Evolutionary conservation across 2,888 invertebrate species (phyloP), one percentile per base, ranked within the genome.

Genomic region (Chrysolina haemoptera): DNA sequence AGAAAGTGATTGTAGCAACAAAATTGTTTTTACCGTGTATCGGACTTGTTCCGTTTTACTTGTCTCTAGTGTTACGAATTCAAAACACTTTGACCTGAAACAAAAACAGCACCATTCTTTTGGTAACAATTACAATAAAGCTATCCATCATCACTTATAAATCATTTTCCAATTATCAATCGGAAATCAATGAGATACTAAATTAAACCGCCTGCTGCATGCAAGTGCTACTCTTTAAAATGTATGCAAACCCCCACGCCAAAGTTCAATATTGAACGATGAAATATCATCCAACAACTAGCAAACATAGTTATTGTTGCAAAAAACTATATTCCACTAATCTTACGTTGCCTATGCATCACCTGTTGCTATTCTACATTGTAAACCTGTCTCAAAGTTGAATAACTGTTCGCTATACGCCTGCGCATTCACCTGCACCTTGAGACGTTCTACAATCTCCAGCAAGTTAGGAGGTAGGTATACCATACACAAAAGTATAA

Each of bases 331-430:
- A 59, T 59, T 59, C 27, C 14, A n/a, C 59, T 59, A 59, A 50
- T 59, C 27, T 35, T n/a, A 14, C 27, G 69, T 70, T 64, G 69
- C 77, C 79, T 80, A 78, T 74, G 76, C 75, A 78, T 78, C 81
- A 81, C 83, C 83, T 84, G 83, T 83, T 80, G 73, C 79, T 76
- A 74, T 84, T 81, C 78, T 84, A 81, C 82, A 81, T 82, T 85
- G 85, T 85, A 84, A 86, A 86, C 85, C 84, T 82, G 86, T 82
- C 85, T 85, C 79, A 81, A 81, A 84, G 85, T 85, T 84, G 86
- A 85, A 84, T 86, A 86, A 87, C 86, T 85, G 86, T 85, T 79
- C 69, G 71, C 80, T 12, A 20, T 46, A 78, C 81, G 82, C 86
- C 81, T 82, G 86, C 85, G 85, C 83, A 69, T 62, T 70, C n/a